Base-by-base conservation (phyloP, 2,888 invertebrate species). In the Nebria brevicollis region DNA sequence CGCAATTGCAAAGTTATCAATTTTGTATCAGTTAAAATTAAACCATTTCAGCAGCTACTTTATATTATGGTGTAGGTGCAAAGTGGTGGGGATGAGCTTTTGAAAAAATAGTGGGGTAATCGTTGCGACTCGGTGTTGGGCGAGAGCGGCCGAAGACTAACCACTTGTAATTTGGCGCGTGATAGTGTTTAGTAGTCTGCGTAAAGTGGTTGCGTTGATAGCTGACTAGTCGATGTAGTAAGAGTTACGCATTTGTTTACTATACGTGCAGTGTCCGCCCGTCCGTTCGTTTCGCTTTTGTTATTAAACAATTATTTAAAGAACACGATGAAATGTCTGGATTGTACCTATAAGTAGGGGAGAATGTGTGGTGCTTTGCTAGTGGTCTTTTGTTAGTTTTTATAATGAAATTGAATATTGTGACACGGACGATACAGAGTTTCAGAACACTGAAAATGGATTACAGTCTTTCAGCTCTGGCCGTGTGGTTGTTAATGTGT, bases 401-500 rank as follows among this genome's bases (percentile, higher is more conserved):
- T 11, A 54, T 54, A 54, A 54, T 54, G 54, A 54, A 54, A 54
- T 13, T 54, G 54, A 54, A 54, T 54, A 25, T 75, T 64, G 64
- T 75, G 65, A 75, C 8, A 54, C 54, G 84, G 83, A 82, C 76
- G 77, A 82, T 77, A 81, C 83, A 83, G 81, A 82, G 83, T 13
- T 54, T 54, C 76, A 82, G 81, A 76, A 82, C 77, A 70, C 83
- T 78, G 77, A 82, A 83, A 82, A 85, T 85, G 85, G 85, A 85
- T 85, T 86, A 85, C 83, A 84, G 54, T 54, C 54, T 54, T 54
- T 54, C 54, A 54, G 54, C 54, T 54, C 83, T 86, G 83, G 68
- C 64, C 26, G 85, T 84, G 83, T 86, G 85, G 84, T 84, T 86
- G 83, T 83, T 85, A 82, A 84, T 72, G 26, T 54, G 54, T 66